Conservation (phyloP, 1,140 invertebrate species). For the Penaeus indicus region DNA sequence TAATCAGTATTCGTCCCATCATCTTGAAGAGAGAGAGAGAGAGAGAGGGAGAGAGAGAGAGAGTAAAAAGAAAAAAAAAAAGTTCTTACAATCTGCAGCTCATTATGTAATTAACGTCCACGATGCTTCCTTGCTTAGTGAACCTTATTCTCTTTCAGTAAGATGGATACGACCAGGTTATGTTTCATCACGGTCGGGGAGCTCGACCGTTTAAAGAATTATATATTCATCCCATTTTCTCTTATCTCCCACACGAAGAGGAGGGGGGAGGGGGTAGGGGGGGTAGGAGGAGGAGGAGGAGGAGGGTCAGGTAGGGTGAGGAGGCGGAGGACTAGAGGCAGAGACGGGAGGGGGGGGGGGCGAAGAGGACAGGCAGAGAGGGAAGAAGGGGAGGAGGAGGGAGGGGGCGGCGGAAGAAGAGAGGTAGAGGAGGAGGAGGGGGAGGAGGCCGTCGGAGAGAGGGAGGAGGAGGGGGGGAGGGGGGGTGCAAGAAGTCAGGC, state of each 20-base stretch:
- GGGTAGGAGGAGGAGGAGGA: not conserved
- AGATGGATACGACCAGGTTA: constrained; percentile 28
- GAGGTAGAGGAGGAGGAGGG: no score
- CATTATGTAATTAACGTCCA: constrained; percentile 37
- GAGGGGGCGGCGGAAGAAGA: no score
- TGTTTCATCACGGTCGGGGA: not conserved
- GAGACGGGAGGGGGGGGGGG: no score
- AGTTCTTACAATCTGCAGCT: constrained; percentile 20
- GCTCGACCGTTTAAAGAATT: not conserved
- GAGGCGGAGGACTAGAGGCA: not conserved
- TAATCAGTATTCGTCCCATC: no score
- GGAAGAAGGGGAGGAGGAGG: no score
- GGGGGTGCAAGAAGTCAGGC: no score
- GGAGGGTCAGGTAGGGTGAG: not conserved
- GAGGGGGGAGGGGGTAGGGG: not conserved
- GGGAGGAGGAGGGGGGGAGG: no score
- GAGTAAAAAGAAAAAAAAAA: not conserved
- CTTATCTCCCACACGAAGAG: not conserved
- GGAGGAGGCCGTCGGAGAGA: no score
- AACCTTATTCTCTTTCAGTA: not conserved
- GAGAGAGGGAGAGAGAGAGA: not conserved
- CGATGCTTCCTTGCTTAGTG: constrained; percentile 13
- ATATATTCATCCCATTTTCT: constrained; percentile 33
- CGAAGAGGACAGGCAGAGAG: not conserved
- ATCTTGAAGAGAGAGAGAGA: not conserved